phyloP scores from a whole-genome alignment of 2,113 vertebrate species.

The Capra hircus region DNA sequence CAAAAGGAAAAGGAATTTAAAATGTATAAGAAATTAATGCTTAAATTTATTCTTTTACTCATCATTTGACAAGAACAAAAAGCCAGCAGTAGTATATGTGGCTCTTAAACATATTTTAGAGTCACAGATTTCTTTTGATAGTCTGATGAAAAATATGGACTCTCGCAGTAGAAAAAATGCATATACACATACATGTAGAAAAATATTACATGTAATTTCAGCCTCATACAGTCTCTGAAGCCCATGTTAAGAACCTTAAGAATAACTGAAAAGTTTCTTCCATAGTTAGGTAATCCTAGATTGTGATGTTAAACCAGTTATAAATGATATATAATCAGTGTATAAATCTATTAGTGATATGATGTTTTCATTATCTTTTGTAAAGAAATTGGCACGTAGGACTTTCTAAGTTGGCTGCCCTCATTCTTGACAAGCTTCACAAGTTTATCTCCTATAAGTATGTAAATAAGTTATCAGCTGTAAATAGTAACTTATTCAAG shows the following conservation, averaged over 20 bases:
- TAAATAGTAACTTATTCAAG: not conserved
- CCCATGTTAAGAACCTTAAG: not conserved
- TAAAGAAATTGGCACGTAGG: not conserved
- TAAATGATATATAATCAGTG: not conserved
- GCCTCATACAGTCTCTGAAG: not conserved
- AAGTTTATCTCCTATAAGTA: not conserved
- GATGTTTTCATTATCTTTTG: not conserved
- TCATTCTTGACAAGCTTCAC: not conserved
- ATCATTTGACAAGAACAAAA: constrained; percentile 17
- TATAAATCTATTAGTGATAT: not conserved
- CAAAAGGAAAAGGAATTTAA: not conserved
- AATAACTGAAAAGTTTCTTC: not conserved
- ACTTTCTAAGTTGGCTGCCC: not conserved
- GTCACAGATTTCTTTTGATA: not conserved
- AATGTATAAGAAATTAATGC: not conserved
- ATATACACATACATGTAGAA: not conserved
- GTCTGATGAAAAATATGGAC: constrained; percentile 9
- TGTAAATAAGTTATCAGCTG: not conserved
- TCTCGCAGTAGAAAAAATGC: not conserved
- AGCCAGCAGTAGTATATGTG: not conserved
- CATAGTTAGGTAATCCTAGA: not conserved
- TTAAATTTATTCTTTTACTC: not conserved
- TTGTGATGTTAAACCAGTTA: not conserved
- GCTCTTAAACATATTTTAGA: not conserved
- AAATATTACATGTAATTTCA: not conserved